Evolutionary conservation across 2,888 invertebrate species (phyloP), one percentile per base, ranked within the genome.

Genomic region (Helleia helle): DNA sequence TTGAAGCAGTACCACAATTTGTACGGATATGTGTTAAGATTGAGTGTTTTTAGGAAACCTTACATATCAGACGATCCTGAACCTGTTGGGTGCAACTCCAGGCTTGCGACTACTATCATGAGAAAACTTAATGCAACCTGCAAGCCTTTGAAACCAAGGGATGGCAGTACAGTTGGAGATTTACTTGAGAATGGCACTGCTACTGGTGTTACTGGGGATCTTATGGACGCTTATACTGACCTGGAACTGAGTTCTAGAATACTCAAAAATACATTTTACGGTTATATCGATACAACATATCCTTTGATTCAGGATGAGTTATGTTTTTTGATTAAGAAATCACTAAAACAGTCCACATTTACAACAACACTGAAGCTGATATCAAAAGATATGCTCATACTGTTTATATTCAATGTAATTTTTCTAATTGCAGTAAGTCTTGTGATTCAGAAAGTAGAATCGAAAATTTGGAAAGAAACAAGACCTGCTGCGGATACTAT

Each of bases 241-340:
- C 53, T 88, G 11, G 86, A 87, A 43, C 54, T 88, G 4, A 87
- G 74, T 46, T 80, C 87, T 1, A 65, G 88, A 40, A 87, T 88
- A 30, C 61, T 88, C 3, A 77, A 86, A 40, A 73, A 76, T 36
- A 69, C 75, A 0, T 88, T 85, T 48, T 70, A 76, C 9, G 77
- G 77, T 1, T 74, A 71, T 37, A 81, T 86, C 9, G 89, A 89
- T 42, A 72, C 73, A 1, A 86, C 88, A 0, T 75, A 85, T 37
- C 86, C 87, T 2, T 64, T 87, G 4, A 65, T 57, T 6, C 84
- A 88, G 44, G 88, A 89, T 45, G 84, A 85, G 51, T 51, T 89
- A 6, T 88, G 88, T 54, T 86, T 88, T 38, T 48, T 89, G 15
- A 71, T 87, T 4, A 85, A 86, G 41, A 87, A 86, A 49, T 72